These are phyloP conservation scores for Nephrotoma appendiculata DNA, from an alignment of 2,888 invertebrate genomes.

Conservation along the genomic window DNA sequence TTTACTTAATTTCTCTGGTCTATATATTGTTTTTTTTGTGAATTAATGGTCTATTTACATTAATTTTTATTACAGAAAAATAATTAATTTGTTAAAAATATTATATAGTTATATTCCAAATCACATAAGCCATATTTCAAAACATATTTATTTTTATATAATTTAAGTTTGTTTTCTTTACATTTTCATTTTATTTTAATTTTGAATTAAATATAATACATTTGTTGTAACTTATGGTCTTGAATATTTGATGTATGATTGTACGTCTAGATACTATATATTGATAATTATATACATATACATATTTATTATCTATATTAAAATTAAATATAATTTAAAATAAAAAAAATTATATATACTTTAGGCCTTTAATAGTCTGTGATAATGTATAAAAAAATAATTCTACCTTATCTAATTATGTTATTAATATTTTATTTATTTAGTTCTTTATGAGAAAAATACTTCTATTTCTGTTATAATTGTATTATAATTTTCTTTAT, in stretches of 20 bases:
- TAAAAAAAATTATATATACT: neutral
- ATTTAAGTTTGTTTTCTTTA: neutral
- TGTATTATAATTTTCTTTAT: neutral
- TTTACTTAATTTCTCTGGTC: neutral
- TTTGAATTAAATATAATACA: neutral
- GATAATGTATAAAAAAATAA: neutral
- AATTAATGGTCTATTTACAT: neutral
- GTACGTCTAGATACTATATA: slow-evolving; percentile 5
- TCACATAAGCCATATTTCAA: neutral
- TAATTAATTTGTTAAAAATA: neutral
- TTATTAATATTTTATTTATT: neutral
- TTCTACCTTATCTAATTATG: neutral
- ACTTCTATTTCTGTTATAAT: neutral
- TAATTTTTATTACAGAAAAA: neutral
- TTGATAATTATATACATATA: neutral
- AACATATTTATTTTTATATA: neutral
- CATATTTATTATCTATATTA: neutral
- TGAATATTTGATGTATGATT: slow-evolving; percentile 6
- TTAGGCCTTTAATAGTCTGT: neutral
- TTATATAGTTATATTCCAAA: neutral
- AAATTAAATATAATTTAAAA: neutral
- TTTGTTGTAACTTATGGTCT: slow-evolving; percentile 4
- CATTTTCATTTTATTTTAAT: neutral
- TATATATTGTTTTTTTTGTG: neutral
- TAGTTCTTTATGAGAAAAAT: neutral